phyloP scores from a whole-genome alignment of 2,797 vertebrate species.

The Urosaurus nigricauda region DNA sequence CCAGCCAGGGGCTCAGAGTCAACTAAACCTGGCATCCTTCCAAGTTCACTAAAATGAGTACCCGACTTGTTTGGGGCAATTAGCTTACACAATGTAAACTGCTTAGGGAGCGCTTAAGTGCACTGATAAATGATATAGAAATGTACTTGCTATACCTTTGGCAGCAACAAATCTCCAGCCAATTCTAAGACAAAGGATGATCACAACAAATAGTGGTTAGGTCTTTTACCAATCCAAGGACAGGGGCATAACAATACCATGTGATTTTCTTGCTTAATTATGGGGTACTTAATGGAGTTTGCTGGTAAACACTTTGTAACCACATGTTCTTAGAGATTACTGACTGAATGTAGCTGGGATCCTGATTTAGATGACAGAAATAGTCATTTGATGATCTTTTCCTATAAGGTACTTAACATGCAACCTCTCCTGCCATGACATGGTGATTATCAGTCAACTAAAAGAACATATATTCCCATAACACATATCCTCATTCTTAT shows the following conservation, averaged over 20 bases:
- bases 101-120: too few species aligned
- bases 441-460: constrained; percentile 13
- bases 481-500: background rate
- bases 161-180: background rate
- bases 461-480: background rate
- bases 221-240: constrained; percentile 15
- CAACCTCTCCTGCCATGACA: constrained; percentile 11
- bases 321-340: constrained; percentile 61
- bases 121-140: too few species aligned
- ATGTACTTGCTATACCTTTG: background rate
- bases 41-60: too few species aligned
- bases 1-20: too few species aligned
- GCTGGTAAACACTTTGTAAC: constrained; percentile 72
- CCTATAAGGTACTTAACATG: constrained; percentile 33
- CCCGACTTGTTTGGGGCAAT: too few species aligned
- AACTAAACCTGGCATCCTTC: too few species aligned
- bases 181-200: constrained; percentile 17
- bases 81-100: too few species aligned
- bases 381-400: constrained; percentile 54
- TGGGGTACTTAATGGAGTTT: constrained; percentile 64
- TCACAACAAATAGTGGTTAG: background rate
- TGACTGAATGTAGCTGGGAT: constrained; percentile 49
- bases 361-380: constrained; percentile 62
- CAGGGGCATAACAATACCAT: background rate
- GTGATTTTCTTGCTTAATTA: constrained; percentile 66